Percentiles rank a stretch among this genome's conserved stretches.
These are phyloP conservation scores for Alcis repandata DNA, from an alignment of 2,888 invertebrate species.

Conservation along the genomic window DNA sequence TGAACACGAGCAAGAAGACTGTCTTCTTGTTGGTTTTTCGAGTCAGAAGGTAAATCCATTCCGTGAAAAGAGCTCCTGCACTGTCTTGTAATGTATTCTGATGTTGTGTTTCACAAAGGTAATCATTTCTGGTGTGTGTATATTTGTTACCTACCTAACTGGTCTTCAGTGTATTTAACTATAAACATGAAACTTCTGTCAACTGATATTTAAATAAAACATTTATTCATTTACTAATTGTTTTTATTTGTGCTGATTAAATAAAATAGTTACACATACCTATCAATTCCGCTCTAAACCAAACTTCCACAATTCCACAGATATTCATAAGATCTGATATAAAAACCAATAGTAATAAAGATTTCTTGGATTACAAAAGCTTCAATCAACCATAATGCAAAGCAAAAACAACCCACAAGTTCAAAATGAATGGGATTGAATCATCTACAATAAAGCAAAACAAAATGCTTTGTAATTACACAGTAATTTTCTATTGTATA, in stretches of 20 bases:
- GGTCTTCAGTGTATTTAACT: conserved; percentile 23
- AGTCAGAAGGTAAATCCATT: conserved; percentile 98
- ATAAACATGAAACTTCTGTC: conserved; percentile 18
- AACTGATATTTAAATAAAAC: conserved; percentile 38
- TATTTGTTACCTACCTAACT: conserved; percentile 23
- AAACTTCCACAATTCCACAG: conserved; percentile 69
- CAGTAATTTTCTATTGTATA: conserved; percentile 19
- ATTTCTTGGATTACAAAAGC: neutral
- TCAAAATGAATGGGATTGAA: neutral
- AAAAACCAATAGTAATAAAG: neutral
- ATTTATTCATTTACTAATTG: conserved; percentile 41
- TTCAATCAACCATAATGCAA: neutral
- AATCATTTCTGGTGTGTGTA: conserved; percentile 25
- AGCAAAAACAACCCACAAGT: neutral
- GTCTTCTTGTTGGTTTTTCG: conserved; percentile 96
- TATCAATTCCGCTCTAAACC: conserved; percentile 54
- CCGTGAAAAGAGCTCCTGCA: conserved; percentile 96
- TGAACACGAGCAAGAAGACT: conserved; percentile 97
- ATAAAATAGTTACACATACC: conserved; percentile 49
- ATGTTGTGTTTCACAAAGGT: conserved; percentile 15
- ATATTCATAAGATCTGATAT: conserved; percentile 46
- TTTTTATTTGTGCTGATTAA: conserved; percentile 73
- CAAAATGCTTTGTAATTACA: neutral
- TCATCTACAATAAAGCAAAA: neutral
- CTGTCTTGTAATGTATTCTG: conserved; percentile 88